Percentiles rank a stretch among this genome's conserved stretches.
phyloP scores from a whole-genome alignment of 2,888 invertebrate species.

The Habroteleia sp. region DNA sequence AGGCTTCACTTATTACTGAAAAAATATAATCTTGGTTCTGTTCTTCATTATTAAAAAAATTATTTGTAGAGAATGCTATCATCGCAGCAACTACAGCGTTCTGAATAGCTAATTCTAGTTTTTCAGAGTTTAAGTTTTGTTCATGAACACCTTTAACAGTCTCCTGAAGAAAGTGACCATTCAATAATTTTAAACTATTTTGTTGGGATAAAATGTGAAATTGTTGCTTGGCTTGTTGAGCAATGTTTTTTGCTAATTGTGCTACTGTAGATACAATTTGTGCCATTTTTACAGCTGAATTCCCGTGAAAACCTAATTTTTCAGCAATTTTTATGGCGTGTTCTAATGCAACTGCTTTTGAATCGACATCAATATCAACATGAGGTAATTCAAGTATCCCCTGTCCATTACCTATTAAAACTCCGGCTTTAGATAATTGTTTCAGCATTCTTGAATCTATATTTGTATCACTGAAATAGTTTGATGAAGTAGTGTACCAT shows the following conservation, averaged over 20 bases:
- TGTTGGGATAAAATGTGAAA: slow-evolving; percentile 32
- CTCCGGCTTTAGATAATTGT: slow-evolving; percentile 86
- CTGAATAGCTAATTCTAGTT: slow-evolving; percentile 71
- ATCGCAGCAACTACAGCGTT: slow-evolving; percentile 75
- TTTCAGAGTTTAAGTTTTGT: slow-evolving; percentile 57
- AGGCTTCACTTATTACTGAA: slow-evolving; percentile 77
- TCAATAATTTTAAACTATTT: slow-evolving; percentile 55
- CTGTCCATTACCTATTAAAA: slow-evolving; percentile 85
- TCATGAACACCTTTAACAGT: slow-evolving; percentile 45
- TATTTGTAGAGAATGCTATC: slow-evolving; percentile 68
- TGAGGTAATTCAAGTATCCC: slow-evolving; percentile 84
- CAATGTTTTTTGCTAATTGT: slow-evolving; percentile 76
- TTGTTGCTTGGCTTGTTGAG: slow-evolving; percentile 65
- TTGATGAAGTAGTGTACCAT: slow-evolving; percentile 71
- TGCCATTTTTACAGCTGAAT: slow-evolving; percentile 80
- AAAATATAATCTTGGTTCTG: slow-evolving; percentile 70
- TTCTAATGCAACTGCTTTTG: slow-evolving; percentile 77
- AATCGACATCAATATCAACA: slow-evolving; percentile 83
- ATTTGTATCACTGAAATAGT: slow-evolving; percentile 81
- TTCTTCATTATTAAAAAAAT: slow-evolving; percentile 62
- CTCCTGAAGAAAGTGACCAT: slow-evolving; percentile 65
- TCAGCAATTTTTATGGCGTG: slow-evolving; percentile 76
- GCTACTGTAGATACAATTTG: slow-evolving; percentile 80
- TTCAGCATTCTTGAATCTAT: slow-evolving; percentile 86
- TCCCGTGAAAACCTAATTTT: slow-evolving; percentile 78